phyloP scores from a whole-genome alignment of 1,140 invertebrate genomes.

The Saccostrea echinata region DNA sequence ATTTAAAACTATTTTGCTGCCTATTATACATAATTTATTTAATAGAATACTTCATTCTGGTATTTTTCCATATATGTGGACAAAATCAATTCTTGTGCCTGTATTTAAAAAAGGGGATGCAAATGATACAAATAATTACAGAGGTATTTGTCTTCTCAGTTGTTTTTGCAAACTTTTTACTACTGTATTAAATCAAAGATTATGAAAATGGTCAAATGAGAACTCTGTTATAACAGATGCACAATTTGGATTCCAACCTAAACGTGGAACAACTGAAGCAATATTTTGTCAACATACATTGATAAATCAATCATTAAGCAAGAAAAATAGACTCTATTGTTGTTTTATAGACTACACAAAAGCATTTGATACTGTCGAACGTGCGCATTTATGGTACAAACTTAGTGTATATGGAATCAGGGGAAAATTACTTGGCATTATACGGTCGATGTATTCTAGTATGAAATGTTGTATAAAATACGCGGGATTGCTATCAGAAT shows the following conservation, averaged over 20 bases:
- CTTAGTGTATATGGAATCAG: neutral
- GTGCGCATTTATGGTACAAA: slow-evolving; percentile 35
- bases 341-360: slow-evolving; percentile 52
- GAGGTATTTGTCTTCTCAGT: slow-evolving; percentile 36
- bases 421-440: no score
- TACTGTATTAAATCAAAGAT: slow-evolving; percentile 14
- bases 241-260: neutral
- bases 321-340: slow-evolving; percentile 45
- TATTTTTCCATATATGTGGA: no score
- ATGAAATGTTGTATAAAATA: no score
- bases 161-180: slow-evolving; percentile 40
- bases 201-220: slow-evolving; percentile 21
- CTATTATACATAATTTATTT: no score
- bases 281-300: slow-evolving; percentile 23
- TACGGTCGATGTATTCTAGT: no score
- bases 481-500: no score
- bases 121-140: no score
- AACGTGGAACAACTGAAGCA: slow-evolving; percentile 31
- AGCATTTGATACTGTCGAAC: neutral
- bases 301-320: neutral
- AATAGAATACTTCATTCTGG: no score
- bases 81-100: no score
- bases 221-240: slow-evolving; percentile 24
- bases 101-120: no score
- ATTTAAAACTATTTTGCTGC: no score